Conservation (phyloP, 2,888 invertebrate species). For the Seira ritae region DNA sequence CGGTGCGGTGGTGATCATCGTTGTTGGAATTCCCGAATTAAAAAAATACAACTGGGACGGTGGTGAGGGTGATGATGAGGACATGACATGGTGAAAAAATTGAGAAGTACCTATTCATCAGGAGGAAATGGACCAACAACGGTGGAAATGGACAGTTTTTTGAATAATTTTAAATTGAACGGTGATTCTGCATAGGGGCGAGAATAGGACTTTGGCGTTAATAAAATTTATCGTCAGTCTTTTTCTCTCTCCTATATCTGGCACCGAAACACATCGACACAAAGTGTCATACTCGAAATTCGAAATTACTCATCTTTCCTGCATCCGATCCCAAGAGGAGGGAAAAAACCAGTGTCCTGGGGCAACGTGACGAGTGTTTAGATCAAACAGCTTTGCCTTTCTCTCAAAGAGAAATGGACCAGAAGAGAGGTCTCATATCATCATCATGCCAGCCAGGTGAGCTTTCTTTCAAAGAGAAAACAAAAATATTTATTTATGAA, state of each 20-base stretch:
- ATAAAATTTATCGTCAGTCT: conserved; percentile 74
- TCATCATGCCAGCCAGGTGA: no score
- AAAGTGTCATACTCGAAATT: conserved; percentile 3
- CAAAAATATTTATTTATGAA: no score
- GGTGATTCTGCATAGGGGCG: conserved; percentile 74
- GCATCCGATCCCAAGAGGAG: not conserved
- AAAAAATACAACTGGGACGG: no score
- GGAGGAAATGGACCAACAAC: no score
- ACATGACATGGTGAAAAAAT: no score
- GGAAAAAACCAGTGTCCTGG: conserved; percentile 22
- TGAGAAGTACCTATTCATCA: no score
- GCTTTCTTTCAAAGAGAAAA: no score
- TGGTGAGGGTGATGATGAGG: no score
- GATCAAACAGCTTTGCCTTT: no score
- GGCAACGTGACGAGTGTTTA: conserved; percentile 23
- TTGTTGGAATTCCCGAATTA: not conserved
- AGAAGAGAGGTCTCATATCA: no score
- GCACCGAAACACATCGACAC: conserved; percentile 70
- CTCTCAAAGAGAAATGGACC: no score
- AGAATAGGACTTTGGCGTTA: conserved; percentile 74
- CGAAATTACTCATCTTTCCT: not conserved
- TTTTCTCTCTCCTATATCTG: conserved; percentile 75
- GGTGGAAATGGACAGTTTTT: no score
- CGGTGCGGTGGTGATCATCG: not conserved
- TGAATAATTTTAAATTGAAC: conserved; percentile 43